Evolutionary conservation across 2,888 invertebrate genomes (phyloP).

Genomic region (Spodoptera picta): DNA sequence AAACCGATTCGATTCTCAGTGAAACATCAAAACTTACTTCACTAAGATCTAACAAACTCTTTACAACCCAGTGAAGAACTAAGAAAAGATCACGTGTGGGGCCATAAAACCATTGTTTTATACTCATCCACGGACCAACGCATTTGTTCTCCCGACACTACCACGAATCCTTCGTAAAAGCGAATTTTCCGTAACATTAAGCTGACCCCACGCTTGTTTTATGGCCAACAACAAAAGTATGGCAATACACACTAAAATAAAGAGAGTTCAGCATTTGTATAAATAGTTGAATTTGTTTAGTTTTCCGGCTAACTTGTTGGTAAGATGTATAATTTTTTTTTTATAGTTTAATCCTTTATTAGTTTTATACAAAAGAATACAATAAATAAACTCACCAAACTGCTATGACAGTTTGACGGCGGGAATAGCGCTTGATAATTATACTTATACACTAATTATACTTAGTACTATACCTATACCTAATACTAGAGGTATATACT

Average conservation of each 20-base stretch:
- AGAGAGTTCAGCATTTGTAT: conserved; percentile 44
- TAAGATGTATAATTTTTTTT: too few species aligned
- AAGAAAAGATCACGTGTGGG: conserved; percentile 27
- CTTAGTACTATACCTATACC: too few species aligned
- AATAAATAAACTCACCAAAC: too few species aligned
- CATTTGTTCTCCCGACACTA: conserved; percentile 49
- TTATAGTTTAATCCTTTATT: too few species aligned
- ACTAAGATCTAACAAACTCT: background rate
- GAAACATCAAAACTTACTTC: background rate
- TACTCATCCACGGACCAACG: conserved; percentile 37
- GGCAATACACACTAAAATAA: conserved; percentile 49
- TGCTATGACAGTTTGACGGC: too few species aligned
- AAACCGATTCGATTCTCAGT: background rate
- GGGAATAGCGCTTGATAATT: too few species aligned
- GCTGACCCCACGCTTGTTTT: conserved; percentile 55
- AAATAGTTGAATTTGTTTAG: conserved; percentile 26
- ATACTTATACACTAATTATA: too few species aligned
- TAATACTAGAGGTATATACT: too few species aligned
- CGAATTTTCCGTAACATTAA: conserved; percentile 63
- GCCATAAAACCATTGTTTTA: conserved; percentile 52
- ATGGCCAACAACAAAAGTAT: conserved; percentile 51
- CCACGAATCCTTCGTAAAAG: conserved; percentile 41
- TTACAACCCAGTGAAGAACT: conserved; percentile 1
- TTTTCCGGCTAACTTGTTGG: background rate
- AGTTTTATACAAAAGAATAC: too few species aligned